Evolutionary conservation across 2,797 vertebrate species (phyloP).

Genomic region (Craterocephalus amniculus): DNA sequence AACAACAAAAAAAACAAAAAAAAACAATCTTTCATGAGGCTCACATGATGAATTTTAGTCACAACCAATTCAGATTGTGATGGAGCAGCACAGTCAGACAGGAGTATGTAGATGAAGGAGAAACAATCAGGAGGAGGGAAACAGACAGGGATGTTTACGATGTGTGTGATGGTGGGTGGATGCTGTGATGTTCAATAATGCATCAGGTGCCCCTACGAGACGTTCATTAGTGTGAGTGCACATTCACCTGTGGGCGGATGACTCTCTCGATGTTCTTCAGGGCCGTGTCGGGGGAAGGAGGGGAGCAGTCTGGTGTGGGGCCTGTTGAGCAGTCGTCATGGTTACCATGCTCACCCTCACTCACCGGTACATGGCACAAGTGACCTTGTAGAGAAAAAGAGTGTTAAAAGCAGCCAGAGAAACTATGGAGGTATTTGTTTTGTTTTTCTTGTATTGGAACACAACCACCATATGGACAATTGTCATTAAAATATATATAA

Average conservation of each 20-base stretch:
- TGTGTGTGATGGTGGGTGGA: slow-evolving; percentile 50
- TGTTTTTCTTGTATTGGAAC: neutral
- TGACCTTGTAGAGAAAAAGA: slow-evolving; percentile 84
- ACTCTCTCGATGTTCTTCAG: slow-evolving; percentile 99
- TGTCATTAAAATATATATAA: neutral
- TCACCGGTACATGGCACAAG: slow-evolving; percentile 88
- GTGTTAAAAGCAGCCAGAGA: slow-evolving; percentile 2
- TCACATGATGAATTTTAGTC: neutral
- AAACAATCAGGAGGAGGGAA: slow-evolving; percentile 17
- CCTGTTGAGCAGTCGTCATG: slow-evolving; percentile 94
- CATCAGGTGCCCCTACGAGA: slow-evolving; percentile 59
- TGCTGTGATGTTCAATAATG: slow-evolving; percentile 69
- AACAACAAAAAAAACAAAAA: too few species aligned
- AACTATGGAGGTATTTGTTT: neutral
- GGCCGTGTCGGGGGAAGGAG: slow-evolving; percentile 96
- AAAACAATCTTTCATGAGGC: too few species aligned
- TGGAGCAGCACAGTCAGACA: neutral
- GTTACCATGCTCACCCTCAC: slow-evolving; percentile 89
- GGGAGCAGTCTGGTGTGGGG: slow-evolving; percentile 97
- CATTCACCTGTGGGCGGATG: slow-evolving; percentile 95
- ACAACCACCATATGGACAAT: neutral
- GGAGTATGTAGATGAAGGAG: slow-evolving; percentile 1
- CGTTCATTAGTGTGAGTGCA: slow-evolving; percentile 42
- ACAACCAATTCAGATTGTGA: neutral
- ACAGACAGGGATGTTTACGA: slow-evolving; percentile 31